Base-by-base conservation (phyloP, 2,888 invertebrate genomes). In the Hofmannophila pseudospretella region DNA sequence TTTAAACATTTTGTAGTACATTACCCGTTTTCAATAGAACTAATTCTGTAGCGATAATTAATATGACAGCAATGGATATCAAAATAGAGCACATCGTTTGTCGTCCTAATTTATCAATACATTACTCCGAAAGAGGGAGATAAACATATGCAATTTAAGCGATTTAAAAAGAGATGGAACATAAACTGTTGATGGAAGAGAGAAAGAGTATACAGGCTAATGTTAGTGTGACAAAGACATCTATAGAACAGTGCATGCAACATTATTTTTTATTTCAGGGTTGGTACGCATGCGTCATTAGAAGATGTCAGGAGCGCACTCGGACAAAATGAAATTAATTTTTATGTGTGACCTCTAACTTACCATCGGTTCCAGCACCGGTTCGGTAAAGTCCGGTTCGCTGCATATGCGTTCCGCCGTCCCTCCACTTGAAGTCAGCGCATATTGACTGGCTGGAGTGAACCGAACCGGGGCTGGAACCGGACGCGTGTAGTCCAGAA, bases 241-340 rank as follows among this genome's bases (percentile, higher is more conserved):
- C 41, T 45, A 62, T 57, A 73, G 67, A 69, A 71, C 70, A 74
- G 63, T 62, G 49, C 48, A 47, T 54, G 56, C 68, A 67, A 66
- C 60, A 64, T 56, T 52, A 61, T 56, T 65, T 67, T 67, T 66
- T 61, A 51, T 52, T 54, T 63, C 54, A 63, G 54, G 71, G 71
- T 78, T 76, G 76, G 75, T 71, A 75, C 85, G 84, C 86, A 84
- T 85, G 85, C 85, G 85, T 81, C 75, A 84, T 67, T 68, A 58
- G 43, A 47, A 46, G 48, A 46, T 36, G 13, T 25, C 81, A 82
- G 84, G 65, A 61, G 33, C 47, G 67, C 46, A 72, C 45, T 71
- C 34, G 37, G 42, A 23, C n/a, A 7, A 7, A 23, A n/a, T 23
- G 8, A n/a, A 7, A n/a, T 23, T 23, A 2, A 23, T 23, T 2